A percentile compares a stretch with the other conserved stretches of the same genome.
phyloP scores from a whole-genome alignment of 2,113 vertebrate genomes.

The Aspidoscelis tigris region DNA sequence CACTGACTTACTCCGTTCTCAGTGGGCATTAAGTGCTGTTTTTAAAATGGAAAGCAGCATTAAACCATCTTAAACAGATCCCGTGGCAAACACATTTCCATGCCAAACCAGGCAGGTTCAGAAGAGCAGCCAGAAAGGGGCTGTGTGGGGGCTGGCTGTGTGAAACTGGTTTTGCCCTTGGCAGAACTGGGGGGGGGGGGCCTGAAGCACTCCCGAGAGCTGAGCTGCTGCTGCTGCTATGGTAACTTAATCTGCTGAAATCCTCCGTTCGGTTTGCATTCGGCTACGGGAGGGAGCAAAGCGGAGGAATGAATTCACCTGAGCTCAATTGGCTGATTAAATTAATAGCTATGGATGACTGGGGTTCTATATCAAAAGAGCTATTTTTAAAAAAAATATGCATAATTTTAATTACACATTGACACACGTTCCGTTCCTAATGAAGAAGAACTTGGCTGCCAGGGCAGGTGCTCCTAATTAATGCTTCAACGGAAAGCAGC shows the following conservation, averaged over 20 bases:
- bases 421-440: conserved; percentile 42
- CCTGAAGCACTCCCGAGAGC: conserved; percentile 39
- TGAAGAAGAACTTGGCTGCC: conserved; percentile 44
- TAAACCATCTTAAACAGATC: too few species aligned
- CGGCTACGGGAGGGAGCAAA: not conserved
- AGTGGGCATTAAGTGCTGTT: too few species aligned
- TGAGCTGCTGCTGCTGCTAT: conserved; percentile 56
- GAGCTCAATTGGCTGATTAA: conserved; percentile 32
- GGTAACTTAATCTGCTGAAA: conserved; percentile 58
- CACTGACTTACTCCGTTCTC: too few species aligned
- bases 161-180: not conserved
- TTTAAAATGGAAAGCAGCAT: too few species aligned
- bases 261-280: conserved; percentile 16
- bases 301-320: conserved; percentile 48
- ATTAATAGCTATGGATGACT: conserved; percentile 39
- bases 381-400: conserved; percentile 48
- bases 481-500: accelerated
- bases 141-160: not conserved
- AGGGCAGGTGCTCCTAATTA: conserved; percentile 41
- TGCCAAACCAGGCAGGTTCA: not conserved
- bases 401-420: conserved; percentile 57
- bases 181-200: conserved; percentile 6
- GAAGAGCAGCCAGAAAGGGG: not conserved
- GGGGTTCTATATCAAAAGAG: conserved; percentile 47
- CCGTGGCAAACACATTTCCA: not conserved